Percentiles rank a stretch among this genome's conserved stretches.
Evolutionary conservation across 2,888 invertebrate genomes (phyloP).

Genomic region (Parnassius apollo): DNA sequence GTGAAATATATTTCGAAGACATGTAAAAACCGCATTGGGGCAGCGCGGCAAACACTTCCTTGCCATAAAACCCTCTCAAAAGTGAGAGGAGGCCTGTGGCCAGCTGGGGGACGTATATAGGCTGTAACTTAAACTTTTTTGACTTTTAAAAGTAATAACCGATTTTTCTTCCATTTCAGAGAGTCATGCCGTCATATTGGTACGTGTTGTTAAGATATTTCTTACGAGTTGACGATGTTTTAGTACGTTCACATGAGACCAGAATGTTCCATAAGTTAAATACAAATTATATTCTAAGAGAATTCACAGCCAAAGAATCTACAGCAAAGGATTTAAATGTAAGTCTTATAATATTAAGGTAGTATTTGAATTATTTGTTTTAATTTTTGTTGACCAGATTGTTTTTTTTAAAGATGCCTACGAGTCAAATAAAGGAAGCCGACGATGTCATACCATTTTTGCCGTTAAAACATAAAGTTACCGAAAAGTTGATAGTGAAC

Average conservation of each 20-base stretch:
- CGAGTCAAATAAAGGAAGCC: constrained; percentile 69
- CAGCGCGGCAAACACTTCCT: no score
- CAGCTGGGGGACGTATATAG: no score
- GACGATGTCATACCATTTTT: constrained; percentile 69
- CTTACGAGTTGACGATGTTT: constrained; percentile 95
- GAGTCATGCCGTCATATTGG: constrained; percentile 97
- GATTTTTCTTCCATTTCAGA: constrained; percentile 74
- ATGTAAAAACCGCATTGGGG: no score
- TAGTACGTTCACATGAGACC: constrained; percentile 94
- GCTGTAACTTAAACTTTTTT: no score
- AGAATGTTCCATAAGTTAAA: constrained; percentile 90
- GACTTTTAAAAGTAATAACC: no score
- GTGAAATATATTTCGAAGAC: no score
- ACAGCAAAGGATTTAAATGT: constrained; percentile 85
- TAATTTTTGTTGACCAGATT: no score
- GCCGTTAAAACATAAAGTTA: constrained; percentile 57
- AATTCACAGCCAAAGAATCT: constrained; percentile 90
- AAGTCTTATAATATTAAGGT: constrained; percentile 37
- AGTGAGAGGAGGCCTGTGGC: no score
- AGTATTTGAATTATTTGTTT: neutral
- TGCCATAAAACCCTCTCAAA: no score
- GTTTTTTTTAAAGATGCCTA: constrained; percentile 59
- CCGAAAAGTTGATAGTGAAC: constrained; percentile 61
- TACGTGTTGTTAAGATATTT: constrained; percentile 95
- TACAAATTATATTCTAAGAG: constrained; percentile 89